Evolutionary conservation across 2,113 vertebrate genomes (phyloP), one percentile per base, ranked within the genome.

Genomic region (Callopanchax toddi): DNA sequence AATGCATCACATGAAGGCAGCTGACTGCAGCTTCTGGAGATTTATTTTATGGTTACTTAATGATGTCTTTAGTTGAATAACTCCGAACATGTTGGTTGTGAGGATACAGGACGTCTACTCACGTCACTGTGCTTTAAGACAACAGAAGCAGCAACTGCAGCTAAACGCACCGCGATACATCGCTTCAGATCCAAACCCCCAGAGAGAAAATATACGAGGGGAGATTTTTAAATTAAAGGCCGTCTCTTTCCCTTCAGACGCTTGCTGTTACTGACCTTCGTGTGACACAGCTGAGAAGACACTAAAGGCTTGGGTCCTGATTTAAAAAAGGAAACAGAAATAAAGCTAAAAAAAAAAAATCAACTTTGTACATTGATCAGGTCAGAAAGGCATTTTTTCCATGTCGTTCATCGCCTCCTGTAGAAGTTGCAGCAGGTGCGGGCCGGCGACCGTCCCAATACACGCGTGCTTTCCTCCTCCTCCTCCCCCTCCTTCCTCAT

Each of bases 351-450:
- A 82, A 34, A 84, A 71, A 80, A 78, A 80, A 54, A 82, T 60
- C 78, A 88, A 85, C 68, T 87, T 84, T 89, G 84, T 90, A 89
- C 85, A 88, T 88, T 81, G 79, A 85, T 86, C 78, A n/a, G 59
- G 76, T 86, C 83, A 84, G 53, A 90, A 87, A 87, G 73, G 89
- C 84, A 82, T 84, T 74, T 84, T 70, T 67, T 81, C 63, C 37
- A n/a, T 46, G 26, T 25, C 25, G 8, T 53, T 53, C 20, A 61
- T 62, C 48, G 1, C 20, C 59, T 75, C 64, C 39, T 72, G 54
- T 63, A 67, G 71, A 83, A 53, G 63, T 77, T 71, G 78, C 85
- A 84, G 81, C 50, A 43, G 60, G 54, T 62, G 75, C 79, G 81
- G 71, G 51, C 66, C 56, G 74, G 76, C 68, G 73, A 77, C 66